Evolutionary conservation across 2,113 vertebrate genomes (phyloP).

Genomic region (Hydrolagus affinis): DNA sequence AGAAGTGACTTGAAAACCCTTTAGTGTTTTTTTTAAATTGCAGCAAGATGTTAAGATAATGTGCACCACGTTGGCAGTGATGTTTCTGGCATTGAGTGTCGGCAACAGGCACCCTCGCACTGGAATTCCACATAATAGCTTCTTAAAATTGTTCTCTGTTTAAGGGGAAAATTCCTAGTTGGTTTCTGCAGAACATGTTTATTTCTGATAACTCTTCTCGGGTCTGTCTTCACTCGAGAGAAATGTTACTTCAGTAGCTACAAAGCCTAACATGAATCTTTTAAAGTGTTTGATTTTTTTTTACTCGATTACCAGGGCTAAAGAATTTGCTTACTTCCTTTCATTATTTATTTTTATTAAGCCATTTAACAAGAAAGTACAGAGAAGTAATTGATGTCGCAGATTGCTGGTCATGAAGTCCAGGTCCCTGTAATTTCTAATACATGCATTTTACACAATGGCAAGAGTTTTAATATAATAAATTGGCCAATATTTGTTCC

Average conservation of each 20-base stretch:
- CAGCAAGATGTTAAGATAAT: conserved; percentile 28
- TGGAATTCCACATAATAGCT: conserved; percentile 15
- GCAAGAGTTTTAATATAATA: not conserved
- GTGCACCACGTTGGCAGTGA: not conserved
- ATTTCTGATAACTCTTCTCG: not conserved
- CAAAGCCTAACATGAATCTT: not conserved
- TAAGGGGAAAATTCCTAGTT: not conserved
- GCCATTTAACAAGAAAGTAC: not conserved
- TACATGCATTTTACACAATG: not conserved
- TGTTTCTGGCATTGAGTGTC: conserved; percentile 8
- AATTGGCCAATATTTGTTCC: not conserved
- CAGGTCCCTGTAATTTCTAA: not conserved
- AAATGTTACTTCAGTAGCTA: conserved; percentile 27
- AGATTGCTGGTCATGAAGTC: not conserved
- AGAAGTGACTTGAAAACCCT: conserved; percentile 14
- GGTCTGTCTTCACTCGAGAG: not conserved
- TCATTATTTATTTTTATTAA: not conserved
- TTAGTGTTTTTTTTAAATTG: not conserved
- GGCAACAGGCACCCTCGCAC: not conserved
- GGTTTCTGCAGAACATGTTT: conserved; percentile 23
- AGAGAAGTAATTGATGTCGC: not conserved
- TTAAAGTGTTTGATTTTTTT: not conserved
- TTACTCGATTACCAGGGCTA: not conserved
- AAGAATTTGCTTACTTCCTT: not conserved
- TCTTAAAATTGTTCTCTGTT: not conserved